A percentile compares a stretch with the other conserved stretches of the same genome.
These are phyloP conservation scores for Myotis vivesi DNA, from an alignment of 2,797 vertebrate genomes.

Conservation along the genomic window DNA sequence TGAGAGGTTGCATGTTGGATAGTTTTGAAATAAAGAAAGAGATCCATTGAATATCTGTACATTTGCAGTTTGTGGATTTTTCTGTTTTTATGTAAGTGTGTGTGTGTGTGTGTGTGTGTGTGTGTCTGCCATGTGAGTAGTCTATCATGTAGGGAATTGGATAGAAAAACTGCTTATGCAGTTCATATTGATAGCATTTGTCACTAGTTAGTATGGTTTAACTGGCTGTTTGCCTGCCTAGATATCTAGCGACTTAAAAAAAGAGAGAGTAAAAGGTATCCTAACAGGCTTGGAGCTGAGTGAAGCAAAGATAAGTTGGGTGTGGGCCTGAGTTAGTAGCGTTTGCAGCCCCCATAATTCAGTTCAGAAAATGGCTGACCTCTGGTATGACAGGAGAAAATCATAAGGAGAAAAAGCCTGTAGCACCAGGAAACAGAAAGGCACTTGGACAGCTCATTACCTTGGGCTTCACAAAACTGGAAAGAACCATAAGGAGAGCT, in stretches of 20 bases:
- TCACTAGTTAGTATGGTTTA: constrained; percentile 50
- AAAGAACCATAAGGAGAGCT: background rate
- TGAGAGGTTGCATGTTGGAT: background rate
- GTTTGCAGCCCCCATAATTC: background rate
- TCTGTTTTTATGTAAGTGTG: background rate
- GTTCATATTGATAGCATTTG: constrained; percentile 17
- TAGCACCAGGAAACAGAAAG: background rate
- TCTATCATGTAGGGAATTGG: background rate
- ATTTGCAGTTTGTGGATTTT: constrained; percentile 23
- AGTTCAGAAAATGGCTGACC: background rate
- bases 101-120: background rate
- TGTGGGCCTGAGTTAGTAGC: background rate
- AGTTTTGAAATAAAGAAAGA: constrained; percentile 46
- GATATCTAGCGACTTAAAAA: background rate
- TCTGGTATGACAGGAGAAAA: background rate
- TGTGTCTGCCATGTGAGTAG: background rate
- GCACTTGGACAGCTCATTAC: background rate
- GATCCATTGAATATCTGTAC: background rate
- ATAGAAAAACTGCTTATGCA: constrained; percentile 28
- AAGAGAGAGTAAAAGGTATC: background rate
- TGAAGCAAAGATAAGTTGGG: background rate
- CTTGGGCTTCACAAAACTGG: background rate
- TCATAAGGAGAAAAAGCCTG: background rate
- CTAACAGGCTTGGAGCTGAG: background rate
- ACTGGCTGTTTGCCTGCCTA: constrained; percentile 20